phyloP scores from a whole-genome alignment of 2,113 vertebrate species.

The Paraplagusia blochii region DNA sequence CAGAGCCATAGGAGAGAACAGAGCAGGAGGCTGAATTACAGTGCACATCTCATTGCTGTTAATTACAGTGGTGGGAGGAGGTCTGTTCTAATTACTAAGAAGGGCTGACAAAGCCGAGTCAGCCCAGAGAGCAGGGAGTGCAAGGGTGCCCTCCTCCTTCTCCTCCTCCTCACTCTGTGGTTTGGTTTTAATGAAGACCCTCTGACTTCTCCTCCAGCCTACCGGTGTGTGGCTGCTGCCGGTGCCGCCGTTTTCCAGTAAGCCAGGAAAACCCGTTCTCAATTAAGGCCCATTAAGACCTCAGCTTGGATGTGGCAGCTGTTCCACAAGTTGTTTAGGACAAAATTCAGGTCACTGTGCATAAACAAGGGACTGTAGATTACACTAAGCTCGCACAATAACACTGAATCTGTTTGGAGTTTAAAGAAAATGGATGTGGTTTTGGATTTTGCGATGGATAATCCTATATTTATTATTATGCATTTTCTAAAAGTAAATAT shows the following conservation, averaged over 20 bases:
- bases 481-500: background rate
- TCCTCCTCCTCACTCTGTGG: conserved; percentile 36
- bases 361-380: background rate
- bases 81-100: conserved; percentile 67
- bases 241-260: conserved; percentile 57
- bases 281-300: conserved; percentile 42
- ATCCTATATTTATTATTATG: background rate
- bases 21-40: conserved; percentile 54
- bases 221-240: conserved; percentile 29
- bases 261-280: conserved; percentile 39
- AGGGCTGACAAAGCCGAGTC: conserved; percentile 56
- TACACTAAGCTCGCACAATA: background rate
- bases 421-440: background rate
- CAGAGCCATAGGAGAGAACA: conserved; percentile 48
- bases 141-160: conserved; percentile 16
- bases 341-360: conserved; percentile 5
- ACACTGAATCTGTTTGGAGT: background rate
- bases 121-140: conserved; percentile 34
- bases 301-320: conserved; percentile 20
- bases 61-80: conserved; percentile 60
- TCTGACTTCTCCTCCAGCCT: conserved; percentile 45
- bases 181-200: conserved; percentile 60
- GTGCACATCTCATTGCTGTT: conserved; percentile 57
- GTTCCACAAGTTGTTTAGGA: conserved; percentile 23
- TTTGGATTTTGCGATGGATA: background rate